These are phyloP conservation scores for Poecilia picta DNA, from an alignment of 2,797 vertebrate genomes.

Conservation along the genomic window DNA sequence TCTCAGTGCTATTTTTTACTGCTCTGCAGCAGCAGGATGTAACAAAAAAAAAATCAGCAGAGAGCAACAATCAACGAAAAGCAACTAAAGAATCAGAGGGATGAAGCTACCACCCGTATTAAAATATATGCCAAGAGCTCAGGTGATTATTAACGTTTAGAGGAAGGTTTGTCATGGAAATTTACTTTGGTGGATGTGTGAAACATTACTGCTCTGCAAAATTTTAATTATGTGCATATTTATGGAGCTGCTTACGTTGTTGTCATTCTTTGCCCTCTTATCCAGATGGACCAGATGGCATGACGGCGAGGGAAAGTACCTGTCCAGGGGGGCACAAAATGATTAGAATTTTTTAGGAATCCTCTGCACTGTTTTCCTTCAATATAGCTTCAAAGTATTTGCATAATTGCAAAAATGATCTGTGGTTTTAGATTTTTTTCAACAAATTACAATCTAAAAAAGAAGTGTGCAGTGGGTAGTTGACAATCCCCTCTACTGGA, in stretches of 20 bases:
- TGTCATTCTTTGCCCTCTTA: conserved; percentile 30
- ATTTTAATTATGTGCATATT: conserved; percentile 55
- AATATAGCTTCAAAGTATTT: no score
- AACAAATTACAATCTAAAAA: background rate
- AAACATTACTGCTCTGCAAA: conserved; percentile 55
- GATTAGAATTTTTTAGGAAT: conserved; percentile 13
- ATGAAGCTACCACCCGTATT: conserved; percentile 9
- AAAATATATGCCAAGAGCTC: background rate
- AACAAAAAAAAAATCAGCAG: conserved; percentile 3
- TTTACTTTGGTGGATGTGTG: conserved; percentile 47
- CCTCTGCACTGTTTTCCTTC: background rate
- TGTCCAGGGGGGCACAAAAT: conserved; percentile 49
- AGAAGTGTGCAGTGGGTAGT: background rate
- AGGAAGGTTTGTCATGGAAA: conserved; percentile 15
- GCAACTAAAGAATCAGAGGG: conserved; percentile 8
- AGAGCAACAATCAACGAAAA: conserved; percentile 17
- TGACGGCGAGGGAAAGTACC: conserved; percentile 55
- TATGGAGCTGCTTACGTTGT: conserved; percentile 54
- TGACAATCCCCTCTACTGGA: background rate
- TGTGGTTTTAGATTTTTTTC: background rate
- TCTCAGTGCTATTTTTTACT: conserved; percentile 43
- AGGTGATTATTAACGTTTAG: conserved; percentile 31
- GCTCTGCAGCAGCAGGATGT: conserved; percentile 1
- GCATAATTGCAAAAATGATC: background rate
- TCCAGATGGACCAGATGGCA: conserved; percentile 64